Conservation (phyloP, 2,888 invertebrate genomes). For the Tenthredo distinguenda region DNA sequence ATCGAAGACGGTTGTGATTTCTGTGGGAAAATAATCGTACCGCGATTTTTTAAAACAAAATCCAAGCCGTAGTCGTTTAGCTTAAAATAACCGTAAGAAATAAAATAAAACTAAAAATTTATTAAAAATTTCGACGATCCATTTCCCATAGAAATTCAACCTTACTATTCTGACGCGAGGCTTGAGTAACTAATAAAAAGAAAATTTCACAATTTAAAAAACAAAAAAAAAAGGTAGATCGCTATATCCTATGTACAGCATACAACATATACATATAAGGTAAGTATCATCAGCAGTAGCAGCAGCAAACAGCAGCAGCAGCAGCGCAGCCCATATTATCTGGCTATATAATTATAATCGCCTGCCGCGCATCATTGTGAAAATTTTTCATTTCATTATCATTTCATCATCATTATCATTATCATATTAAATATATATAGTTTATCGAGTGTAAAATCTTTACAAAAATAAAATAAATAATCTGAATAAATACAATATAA, state of each 20-base stretch:
- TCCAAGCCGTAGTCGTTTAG: background rate
- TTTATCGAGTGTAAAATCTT: constrained; percentile 70
- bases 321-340: constrained; percentile 51
- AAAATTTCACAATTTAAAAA: background rate
- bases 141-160: background rate
- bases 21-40: background rate
- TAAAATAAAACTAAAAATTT: background rate
- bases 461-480: constrained; percentile 78
- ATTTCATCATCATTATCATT: constrained; percentile 46
- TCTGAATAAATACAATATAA: constrained; percentile 76
- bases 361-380: constrained; percentile 26
- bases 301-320: constrained; percentile 62
- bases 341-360: constrained; percentile 21
- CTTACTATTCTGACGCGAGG: background rate
- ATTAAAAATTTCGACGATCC: background rate
- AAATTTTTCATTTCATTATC: background rate
- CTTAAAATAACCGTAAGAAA: constrained; percentile 34
- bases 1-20: constrained; percentile 10
- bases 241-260: background rate
- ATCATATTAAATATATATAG: constrained; percentile 62
- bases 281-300: constrained; percentile 6
- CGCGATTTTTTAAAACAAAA: background rate
- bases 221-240: background rate
- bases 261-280: background rate
- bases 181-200: background rate